A percentile compares a stretch with the other conserved stretches of the same genome.
Conservation (phyloP, 2,888 invertebrate species). For the Aspidapion aeneum region DNA sequence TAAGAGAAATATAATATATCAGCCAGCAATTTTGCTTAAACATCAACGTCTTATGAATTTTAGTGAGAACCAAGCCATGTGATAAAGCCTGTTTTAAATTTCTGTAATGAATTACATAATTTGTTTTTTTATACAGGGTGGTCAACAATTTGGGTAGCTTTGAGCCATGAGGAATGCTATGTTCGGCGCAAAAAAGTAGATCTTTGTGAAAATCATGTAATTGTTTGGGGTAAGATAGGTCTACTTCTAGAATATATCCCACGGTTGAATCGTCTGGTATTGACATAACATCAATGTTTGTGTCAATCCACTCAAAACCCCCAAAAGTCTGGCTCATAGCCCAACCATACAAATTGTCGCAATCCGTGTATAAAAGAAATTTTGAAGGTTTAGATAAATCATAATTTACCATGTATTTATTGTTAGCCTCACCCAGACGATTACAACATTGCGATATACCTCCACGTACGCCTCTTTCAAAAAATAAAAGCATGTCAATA, state of each 20-base stretch:
- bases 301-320: conserved; percentile 15
- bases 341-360: conserved; percentile 25
- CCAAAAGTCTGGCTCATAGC: conserved; percentile 27
- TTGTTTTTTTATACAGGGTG: conserved; percentile 30
- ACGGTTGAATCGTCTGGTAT: conserved; percentile 20
- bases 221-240: conserved; percentile 43
- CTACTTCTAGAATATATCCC: conserved; percentile 42
- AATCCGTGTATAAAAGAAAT: conserved; percentile 6
- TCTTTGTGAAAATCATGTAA: conserved; percentile 38
- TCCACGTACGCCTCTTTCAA: conserved; percentile 36
- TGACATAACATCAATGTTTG: conserved; percentile 14
- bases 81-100: conserved; percentile 32
- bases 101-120: conserved; percentile 34
- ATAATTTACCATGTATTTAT: conserved; percentile 26
- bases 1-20: too few relatives aligned
- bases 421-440: conserved; percentile 40
- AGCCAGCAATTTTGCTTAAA: too few relatives aligned
- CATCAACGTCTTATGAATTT: too few relatives aligned
- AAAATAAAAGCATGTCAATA: conserved; percentile 34
- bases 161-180: conserved; percentile 23
- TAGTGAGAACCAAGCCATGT: too few relatives aligned
- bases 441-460: conserved; percentile 33
- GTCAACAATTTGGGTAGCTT: conserved; percentile 28
- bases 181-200: conserved; percentile 30
- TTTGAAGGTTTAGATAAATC: background rate